Evolutionary conservation across 2,113 vertebrate species (phyloP).

Genomic region (Dipodomys spectabilis): DNA sequence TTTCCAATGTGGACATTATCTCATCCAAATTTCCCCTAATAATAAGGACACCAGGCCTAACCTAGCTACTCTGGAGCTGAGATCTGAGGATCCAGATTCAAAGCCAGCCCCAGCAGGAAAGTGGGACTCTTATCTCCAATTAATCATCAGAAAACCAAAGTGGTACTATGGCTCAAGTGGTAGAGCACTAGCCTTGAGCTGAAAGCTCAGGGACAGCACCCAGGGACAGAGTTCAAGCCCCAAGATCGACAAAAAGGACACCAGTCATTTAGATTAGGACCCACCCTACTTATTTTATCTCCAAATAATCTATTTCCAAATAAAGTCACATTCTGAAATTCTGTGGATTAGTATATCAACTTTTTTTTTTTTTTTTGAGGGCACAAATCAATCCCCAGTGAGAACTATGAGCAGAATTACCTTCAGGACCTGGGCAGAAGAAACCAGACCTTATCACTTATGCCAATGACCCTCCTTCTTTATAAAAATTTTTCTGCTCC

Average conservation of each 20-base stretch:
- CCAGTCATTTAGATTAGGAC: background rate
- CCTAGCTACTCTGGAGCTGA: too few relatives aligned
- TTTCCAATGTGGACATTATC: background rate
- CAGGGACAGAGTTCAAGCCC: too few relatives aligned
- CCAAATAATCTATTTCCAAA: slow-evolving; percentile 18
- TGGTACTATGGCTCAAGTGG: too few relatives aligned
- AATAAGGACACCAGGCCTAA: background rate
- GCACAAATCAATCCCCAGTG: background rate
- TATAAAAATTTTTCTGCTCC: background rate
- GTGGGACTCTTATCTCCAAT: too few relatives aligned
- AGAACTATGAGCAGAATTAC: background rate
- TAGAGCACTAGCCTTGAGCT: too few relatives aligned
- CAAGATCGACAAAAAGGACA: background rate
- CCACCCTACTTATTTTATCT: slow-evolving; percentile 25
- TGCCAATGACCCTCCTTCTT: background rate
- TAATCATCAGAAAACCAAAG: too few relatives aligned
- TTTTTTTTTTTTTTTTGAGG: background rate
- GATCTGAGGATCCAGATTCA: too few relatives aligned
- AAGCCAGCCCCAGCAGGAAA: too few relatives aligned
- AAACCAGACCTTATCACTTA: background rate
- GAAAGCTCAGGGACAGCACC: too few relatives aligned
- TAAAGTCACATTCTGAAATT: slow-evolving; percentile 12
- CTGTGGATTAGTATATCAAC: background rate
- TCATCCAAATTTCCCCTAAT: background rate
- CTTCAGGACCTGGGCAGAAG: background rate